These are phyloP conservation scores for Melanocharis versteri DNA, from an alignment of 2,113 vertebrate species.

Conservation along the genomic window DNA sequence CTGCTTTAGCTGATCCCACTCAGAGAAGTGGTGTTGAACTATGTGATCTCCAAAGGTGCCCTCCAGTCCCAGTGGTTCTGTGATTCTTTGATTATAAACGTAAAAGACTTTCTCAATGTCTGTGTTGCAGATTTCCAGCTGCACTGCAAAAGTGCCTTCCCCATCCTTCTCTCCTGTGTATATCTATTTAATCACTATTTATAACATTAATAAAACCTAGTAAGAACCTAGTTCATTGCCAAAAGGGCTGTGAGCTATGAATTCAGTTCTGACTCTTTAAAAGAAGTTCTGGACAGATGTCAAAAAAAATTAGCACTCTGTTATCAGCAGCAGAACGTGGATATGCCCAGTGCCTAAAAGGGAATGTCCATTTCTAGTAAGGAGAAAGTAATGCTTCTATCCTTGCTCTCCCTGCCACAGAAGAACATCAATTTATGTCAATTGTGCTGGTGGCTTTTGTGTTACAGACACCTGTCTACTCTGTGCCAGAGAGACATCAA, in stretches of 20 bases:
- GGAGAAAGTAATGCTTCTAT: neutral
- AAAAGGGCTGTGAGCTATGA: neutral
- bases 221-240: neutral
- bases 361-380: neutral
- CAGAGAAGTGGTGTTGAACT: neutral
- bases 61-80: neutral
- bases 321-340: neutral
- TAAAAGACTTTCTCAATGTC: neutral
- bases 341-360: neutral
- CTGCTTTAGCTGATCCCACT: neutral
- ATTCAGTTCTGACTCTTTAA: neutral
- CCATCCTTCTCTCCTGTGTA: neutral
- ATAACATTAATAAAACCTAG: neutral
- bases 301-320: neutral
- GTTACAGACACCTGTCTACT: constrained; percentile 34
- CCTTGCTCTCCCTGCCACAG: neutral
- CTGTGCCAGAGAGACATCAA: neutral
- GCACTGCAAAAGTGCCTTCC: neutral
- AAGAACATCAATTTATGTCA: neutral
- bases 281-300: neutral
- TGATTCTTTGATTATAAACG: neutral
- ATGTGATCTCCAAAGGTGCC: neutral
- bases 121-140: neutral
- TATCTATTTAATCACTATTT: constrained; percentile 3
- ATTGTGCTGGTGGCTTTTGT: constrained; percentile 1